A percentile compares a stretch with the other conserved stretches of the same genome.
These are phyloP conservation scores for Synanceia verrucosa DNA, from an alignment of 2,797 vertebrate species.

Conservation along the genomic window DNA sequence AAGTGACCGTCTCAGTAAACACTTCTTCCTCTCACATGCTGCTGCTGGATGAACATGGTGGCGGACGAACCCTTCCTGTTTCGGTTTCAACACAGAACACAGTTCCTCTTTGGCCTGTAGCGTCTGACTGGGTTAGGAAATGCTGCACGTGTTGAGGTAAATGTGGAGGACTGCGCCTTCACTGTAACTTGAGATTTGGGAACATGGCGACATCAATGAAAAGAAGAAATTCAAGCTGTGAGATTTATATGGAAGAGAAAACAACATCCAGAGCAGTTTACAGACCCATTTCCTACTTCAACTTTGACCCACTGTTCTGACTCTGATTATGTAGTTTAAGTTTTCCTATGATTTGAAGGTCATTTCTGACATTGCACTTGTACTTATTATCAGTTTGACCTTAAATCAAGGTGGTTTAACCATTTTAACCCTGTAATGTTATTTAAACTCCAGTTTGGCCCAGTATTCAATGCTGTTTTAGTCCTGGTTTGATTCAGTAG, in stretches of 20 bases:
- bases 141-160: neutral
- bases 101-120: slow-evolving; percentile 52
- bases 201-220: neutral
- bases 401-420: neutral
- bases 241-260: neutral
- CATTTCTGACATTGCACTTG: neutral
- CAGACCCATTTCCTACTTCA: neutral
- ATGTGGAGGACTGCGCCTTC: neutral
- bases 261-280: neutral
- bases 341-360: neutral
- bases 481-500: too few relatives aligned
- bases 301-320: neutral
- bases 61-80: slow-evolving; percentile 62
- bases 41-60: slow-evolving; percentile 25
- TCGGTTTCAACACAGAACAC: slow-evolving; percentile 50
- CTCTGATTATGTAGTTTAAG: neutral
- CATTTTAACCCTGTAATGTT: too few relatives aligned
- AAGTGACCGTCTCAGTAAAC: neutral
- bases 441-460: too few relatives aligned
- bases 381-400: neutral
- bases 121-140: slow-evolving; percentile 3
- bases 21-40: neutral
- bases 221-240: neutral
- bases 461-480: too few relatives aligned
- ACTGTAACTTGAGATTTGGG: neutral